These are phyloP conservation scores for Petaurus breviceps DNA, from an alignment of 2,113 vertebrate genomes.

Conservation along the genomic window DNA sequence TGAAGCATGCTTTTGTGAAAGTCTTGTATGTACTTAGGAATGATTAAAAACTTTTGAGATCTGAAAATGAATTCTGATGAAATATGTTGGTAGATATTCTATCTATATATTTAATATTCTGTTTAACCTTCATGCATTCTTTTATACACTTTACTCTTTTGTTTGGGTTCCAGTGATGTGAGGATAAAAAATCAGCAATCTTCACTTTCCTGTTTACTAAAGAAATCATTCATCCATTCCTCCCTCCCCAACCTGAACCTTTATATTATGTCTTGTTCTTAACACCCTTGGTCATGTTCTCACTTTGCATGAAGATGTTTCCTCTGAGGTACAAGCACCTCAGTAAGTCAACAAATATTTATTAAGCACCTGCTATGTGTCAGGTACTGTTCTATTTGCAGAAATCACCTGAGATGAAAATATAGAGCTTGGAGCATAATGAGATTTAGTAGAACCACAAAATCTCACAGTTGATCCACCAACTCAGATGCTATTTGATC, in stretches of 20 bases:
- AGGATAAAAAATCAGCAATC: slow-evolving; percentile 25
- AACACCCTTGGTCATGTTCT: not conserved
- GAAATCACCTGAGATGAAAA: not conserved
- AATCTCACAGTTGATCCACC: not conserved
- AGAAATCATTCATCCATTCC: no score
- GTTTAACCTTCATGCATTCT: slow-evolving; percentile 2
- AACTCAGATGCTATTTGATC: not conserved
- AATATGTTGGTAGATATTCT: slow-evolving; percentile 60
- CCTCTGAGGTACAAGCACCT: no score
- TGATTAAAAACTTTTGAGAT: slow-evolving; percentile 63
- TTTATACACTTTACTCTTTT: slow-evolving; percentile 21
- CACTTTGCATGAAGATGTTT: not conserved
- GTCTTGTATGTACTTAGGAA: slow-evolving; percentile 52
- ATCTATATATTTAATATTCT: slow-evolving; percentile 25
- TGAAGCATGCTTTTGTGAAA: slow-evolving; percentile 51
- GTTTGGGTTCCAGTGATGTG: not conserved
- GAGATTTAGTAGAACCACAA: not conserved
- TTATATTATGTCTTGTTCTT: not conserved
- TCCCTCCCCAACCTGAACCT: not conserved
- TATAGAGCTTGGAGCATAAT: not conserved
- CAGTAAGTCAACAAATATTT: not conserved
- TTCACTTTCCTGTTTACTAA: not conserved
- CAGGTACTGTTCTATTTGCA: not conserved
- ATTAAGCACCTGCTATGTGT: not conserved
- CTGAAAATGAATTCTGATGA: slow-evolving; percentile 68